These are phyloP conservation scores for Pipistrellus kuhlii DNA, from an alignment of 2,797 vertebrate genomes.

Conservation along the genomic window DNA sequence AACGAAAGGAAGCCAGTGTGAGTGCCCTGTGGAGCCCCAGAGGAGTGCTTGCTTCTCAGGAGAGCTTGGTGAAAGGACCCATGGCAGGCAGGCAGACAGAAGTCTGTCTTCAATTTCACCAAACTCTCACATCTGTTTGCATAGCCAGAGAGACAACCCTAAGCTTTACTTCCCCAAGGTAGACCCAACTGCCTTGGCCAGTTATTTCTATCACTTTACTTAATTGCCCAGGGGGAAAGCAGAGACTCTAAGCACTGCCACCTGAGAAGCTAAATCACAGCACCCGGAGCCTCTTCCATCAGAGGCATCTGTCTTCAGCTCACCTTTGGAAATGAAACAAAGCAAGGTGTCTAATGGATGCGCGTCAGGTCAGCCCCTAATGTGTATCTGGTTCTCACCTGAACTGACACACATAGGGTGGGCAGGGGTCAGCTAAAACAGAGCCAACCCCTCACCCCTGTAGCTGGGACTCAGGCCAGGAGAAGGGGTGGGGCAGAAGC, in stretches of 20 bases:
- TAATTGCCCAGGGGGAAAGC: not conserved
- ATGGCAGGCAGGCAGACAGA: rapidly evolving
- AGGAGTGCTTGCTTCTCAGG: not conserved
- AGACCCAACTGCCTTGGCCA: rapidly evolving
- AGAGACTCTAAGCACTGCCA: rapidly evolving
- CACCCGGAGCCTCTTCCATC: rapidly evolving
- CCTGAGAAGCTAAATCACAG: rapidly evolving
- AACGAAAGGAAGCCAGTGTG: rapidly evolving
- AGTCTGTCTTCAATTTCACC: rapidly evolving
- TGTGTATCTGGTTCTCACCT: not conserved
- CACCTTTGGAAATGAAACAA: not conserved
- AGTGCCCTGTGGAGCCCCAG: rapidly evolving
- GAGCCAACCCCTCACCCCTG: not conserved
- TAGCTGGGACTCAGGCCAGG: rapidly evolving
- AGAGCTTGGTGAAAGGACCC: rapidly evolving
- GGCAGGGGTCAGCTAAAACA: too few relatives aligned
- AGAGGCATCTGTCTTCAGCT: rapidly evolving
- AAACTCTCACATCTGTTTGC: rapidly evolving
- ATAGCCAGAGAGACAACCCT: not conserved
- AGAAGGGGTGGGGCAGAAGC: not conserved
- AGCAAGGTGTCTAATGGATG: not conserved
- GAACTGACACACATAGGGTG: rapidly evolving
- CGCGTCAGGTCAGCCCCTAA: rapidly evolving
- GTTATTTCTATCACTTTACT: not conserved
- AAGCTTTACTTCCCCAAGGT: not conserved